Evolutionary conservation across 2,797 vertebrate genomes (phyloP).

Genomic region (Tadarida brasiliensis): DNA sequence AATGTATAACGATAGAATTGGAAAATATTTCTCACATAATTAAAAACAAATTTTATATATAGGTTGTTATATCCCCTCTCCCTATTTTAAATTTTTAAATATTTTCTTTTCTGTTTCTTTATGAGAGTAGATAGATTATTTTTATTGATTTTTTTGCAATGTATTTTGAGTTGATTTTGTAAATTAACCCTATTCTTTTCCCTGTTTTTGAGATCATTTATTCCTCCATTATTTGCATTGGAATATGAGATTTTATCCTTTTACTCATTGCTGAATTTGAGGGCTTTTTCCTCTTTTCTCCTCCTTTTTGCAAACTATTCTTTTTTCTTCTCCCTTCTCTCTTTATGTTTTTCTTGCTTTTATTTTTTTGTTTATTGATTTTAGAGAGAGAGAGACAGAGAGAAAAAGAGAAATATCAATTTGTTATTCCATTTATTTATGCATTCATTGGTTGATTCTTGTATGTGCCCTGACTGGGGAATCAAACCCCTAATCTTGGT

Average conservation of each 20-base stretch:
- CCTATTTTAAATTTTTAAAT: not conserved
- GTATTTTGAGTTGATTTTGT: not conserved
- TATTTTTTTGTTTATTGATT: too few species aligned
- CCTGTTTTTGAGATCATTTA: not conserved
- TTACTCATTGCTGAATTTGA: not conserved
- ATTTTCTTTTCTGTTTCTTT: not conserved
- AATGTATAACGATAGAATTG: not conserved
- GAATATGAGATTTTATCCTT: slow-evolving; percentile 5
- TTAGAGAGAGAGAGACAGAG: too few species aligned
- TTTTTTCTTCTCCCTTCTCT: not conserved
- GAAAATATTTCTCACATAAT: not conserved
- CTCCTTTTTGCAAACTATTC: not conserved
- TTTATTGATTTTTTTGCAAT: not conserved
- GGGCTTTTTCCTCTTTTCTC: not conserved
- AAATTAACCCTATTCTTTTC: not conserved
- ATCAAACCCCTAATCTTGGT: too few species aligned
- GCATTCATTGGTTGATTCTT: too few species aligned
- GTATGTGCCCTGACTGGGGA: too few species aligned
- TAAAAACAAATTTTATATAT: not conserved
- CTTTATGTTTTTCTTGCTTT: not conserved
- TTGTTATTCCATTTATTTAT: too few species aligned
- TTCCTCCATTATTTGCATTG: not conserved
- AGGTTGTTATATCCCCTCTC: not conserved
- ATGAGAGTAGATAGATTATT: not conserved
- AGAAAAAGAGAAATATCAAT: too few species aligned